A percentile compares a stretch with the other conserved stretches of the same genome.
Conservation (phyloP, 2,797 vertebrate genomes). For the Australoheros facetus region DNA sequence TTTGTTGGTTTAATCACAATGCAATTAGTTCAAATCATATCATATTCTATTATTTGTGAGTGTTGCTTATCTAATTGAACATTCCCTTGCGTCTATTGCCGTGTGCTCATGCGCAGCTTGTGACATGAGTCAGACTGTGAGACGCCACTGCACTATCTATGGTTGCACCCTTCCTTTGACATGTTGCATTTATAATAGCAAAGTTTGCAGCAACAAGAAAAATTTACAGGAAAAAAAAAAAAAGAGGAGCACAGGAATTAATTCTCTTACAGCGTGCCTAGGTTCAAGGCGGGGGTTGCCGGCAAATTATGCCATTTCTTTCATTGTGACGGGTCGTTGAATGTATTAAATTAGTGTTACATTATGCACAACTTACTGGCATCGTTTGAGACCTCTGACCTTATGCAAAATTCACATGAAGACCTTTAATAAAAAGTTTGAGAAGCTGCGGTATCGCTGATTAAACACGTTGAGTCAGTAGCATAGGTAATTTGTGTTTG, state of each 20-base stretch:
- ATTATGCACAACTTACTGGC: constrained; percentile 22
- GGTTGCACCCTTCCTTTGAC: neutral
- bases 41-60: neutral
- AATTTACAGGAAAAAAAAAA: neutral
- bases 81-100: neutral
- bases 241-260: neutral
- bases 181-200: neutral
- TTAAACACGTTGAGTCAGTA: constrained; percentile 1
- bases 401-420: constrained; percentile 18
- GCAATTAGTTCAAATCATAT: neutral
- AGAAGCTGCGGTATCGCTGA: neutral
- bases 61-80: neutral
- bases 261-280: neutral
- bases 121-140: neutral
- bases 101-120: neutral
- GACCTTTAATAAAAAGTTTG: constrained; percentile 2
- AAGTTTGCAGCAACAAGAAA: neutral
- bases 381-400: constrained; percentile 9
- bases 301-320: neutral
- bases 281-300: neutral
- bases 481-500: neutral
- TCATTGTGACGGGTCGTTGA: neutral
- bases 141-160: neutral
- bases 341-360: constrained; percentile 9
- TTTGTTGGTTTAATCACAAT: neutral